Evolutionary conservation across 2,113 vertebrate species (phyloP).

Genomic region (Bolborhynchus lineola): DNA sequence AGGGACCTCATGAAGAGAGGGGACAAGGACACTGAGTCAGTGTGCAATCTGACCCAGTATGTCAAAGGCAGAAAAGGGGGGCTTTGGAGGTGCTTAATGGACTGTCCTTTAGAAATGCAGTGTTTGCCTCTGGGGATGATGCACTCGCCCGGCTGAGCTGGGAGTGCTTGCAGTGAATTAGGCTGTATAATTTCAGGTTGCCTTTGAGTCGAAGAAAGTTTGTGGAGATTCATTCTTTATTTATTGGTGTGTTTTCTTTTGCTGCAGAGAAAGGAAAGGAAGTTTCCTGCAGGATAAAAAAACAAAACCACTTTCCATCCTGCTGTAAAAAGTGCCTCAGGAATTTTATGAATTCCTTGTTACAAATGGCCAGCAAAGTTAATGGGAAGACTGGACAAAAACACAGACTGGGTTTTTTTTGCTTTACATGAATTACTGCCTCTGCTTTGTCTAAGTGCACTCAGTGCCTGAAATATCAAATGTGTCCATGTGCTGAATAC

Average conservation of each 20-base stretch:
- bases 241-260: slow-evolving; percentile 25
- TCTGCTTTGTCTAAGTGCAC: slow-evolving; percentile 44
- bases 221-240: slow-evolving; percentile 2
- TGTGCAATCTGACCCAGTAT: background rate
- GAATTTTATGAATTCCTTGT: background rate
- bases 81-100: background rate
- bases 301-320: background rate
- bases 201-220: slow-evolving; percentile 22
- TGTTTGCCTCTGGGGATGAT: background rate
- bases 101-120: background rate
- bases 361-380: slow-evolving; percentile 29
- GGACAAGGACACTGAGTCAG: background rate
- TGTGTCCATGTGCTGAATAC: background rate
- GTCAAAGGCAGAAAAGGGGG: background rate
- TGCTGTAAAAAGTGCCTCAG: slow-evolving; percentile 13
- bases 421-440: background rate
- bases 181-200: slow-evolving; percentile 48
- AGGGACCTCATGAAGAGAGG: fast-evolving
- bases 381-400: slow-evolving; percentile 34
- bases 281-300: background rate
- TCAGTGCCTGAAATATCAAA: background rate
- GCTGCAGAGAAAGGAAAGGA: slow-evolving; percentile 38
- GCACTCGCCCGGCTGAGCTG: background rate
- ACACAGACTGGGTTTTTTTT: background rate
- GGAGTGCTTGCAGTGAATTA: slow-evolving; percentile 48